Conservation (phyloP, 2,113 vertebrate genomes). For the Scomber scombrus region DNA sequence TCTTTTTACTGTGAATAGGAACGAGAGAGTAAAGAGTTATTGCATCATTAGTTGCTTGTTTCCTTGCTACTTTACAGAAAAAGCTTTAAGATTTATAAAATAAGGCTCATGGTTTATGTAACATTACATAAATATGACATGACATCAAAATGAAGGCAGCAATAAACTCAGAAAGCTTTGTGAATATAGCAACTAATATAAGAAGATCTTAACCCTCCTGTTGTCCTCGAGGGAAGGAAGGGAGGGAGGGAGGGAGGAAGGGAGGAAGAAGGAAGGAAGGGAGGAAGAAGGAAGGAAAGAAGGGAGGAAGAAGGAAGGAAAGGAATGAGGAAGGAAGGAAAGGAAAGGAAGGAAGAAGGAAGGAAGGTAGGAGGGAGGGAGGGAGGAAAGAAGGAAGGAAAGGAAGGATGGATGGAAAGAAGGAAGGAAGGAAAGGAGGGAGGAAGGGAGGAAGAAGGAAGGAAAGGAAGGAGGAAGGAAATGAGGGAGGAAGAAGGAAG, state of each 20-base stretch:
- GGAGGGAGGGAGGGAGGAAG: too few species aligned
- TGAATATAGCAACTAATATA: too few species aligned
- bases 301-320: too few species aligned
- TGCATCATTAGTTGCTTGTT: conserved; percentile 23
- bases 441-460: fast-evolving
- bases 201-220: too few species aligned
- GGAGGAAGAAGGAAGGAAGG: too few species aligned
- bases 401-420: too few species aligned
- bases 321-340: too few species aligned
- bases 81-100: neutral
- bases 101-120: neutral
- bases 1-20: neutral
- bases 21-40: conserved; percentile 1
- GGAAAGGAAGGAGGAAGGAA: too few species aligned
- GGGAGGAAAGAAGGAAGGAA: fast-evolving
- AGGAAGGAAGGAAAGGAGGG: too few species aligned
- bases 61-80: too few species aligned
- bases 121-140: neutral
- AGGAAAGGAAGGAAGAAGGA: fast-evolving
- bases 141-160: neutral
- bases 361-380: too few species aligned
- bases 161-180: neutral
- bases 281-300: fast-evolving
- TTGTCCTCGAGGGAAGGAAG: too few species aligned
- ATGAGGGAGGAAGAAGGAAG: fast-evolving